Evolutionary conservation across 2,113 vertebrate genomes (phyloP), one percentile per base, ranked within the genome.

Genomic region (Edolisoma coerulescens): DNA sequence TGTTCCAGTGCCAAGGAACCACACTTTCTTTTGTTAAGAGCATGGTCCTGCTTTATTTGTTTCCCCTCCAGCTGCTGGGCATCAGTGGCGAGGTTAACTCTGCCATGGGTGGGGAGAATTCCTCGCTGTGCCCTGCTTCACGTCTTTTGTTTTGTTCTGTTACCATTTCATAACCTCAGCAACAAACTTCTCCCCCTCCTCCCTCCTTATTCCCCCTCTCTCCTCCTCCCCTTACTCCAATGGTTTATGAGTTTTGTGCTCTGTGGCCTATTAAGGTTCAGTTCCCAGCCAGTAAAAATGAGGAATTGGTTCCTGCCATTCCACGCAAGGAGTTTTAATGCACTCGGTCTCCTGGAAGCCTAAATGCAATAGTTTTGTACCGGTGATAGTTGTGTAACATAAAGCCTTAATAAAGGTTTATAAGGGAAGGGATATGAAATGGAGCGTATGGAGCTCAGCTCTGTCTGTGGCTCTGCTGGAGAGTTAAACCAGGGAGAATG

Each of bases 401-500:
- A 96, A 96, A 97, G 87, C 95, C 95, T 97, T 97, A 97, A 97
- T 97, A 97, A 97, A 97, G 93, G 93, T 96, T 96, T 95, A 95
- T 95, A 96, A 95, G 82, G 63, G 84, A 96, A 96, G 73, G 92
- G 93, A 89, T 96, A 87, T 87, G 91, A 96, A 96, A 92, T 67
- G 80, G 89, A 89, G 87, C 20, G 3, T 71, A 68, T 2, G 16
- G 84, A 83, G 75, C 82, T 96, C 71, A 80, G 54, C 59, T 74
- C 50, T 2, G 14, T 74, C 30, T 84, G 65, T 49, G 82, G 44
- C 59, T 73, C 74, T 54, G 10, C 8, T 39, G 26, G 54, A 65
- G 56, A 86, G 56, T 74, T 70, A 77, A 90, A 50, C 45, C 67
- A 52, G 63, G 50, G 49, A 64, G 49, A 64, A 64, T 11, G 6